phyloP scores from a whole-genome alignment of 2,888 invertebrate species.

The Polymixis flavicincta region DNA sequence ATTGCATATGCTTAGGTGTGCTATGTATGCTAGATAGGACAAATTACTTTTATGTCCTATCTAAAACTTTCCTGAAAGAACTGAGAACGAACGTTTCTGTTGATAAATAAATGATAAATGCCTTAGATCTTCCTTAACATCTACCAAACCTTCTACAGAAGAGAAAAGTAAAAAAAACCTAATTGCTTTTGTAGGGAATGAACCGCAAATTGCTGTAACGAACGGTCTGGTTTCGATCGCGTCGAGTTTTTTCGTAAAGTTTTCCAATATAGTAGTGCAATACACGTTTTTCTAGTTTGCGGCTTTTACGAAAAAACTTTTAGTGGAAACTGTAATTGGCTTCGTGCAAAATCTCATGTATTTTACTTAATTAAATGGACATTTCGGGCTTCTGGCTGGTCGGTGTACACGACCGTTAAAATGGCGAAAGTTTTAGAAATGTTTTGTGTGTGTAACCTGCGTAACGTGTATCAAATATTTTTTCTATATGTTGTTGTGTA shows the following conservation, averaged over 20 bases:
- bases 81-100: neutral
- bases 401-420: neutral
- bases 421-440: neutral
- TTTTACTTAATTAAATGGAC: slow-evolving; percentile 19
- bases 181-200: slow-evolving; percentile 46
- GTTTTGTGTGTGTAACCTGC: neutral
- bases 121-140: neutral
- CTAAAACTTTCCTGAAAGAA: neutral
- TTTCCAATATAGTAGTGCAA: slow-evolving; percentile 44
- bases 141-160: neutral
- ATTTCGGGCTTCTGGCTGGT: neutral
- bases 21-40: no score
- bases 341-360: neutral
- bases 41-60: no score
- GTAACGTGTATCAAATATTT: no score
- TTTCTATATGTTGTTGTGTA: neutral
- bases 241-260: slow-evolving; percentile 50
- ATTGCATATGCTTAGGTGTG: no score
- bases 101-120: slow-evolving; percentile 22
- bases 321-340: slow-evolving; percentile 4
- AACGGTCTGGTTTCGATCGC: slow-evolving; percentile 31
- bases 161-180: slow-evolving; percentile 4
- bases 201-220: slow-evolving; percentile 49
- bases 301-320: slow-evolving; percentile 29
- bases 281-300: slow-evolving; percentile 22